Base-by-base conservation (phyloP, 2,888 invertebrate genomes). In the Synanthedon vespiformis region DNA sequence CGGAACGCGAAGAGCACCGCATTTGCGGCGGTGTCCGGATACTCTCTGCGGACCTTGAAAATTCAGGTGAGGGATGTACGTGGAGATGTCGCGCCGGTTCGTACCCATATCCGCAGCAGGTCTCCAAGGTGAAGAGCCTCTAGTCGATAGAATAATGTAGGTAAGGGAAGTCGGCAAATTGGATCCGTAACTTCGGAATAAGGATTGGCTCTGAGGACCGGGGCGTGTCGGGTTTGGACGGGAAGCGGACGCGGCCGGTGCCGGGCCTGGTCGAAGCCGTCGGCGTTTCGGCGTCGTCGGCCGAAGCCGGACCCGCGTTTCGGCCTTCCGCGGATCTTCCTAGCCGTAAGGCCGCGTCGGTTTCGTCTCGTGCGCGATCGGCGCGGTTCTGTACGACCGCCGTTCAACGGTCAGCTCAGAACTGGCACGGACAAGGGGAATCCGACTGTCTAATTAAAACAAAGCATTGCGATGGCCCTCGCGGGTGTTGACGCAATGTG, bases 361-460 rank as follows among this genome's bases (percentile, higher is more conserved):
- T 65, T 66, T 64, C 67, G 68, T 65, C 61, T 67, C 60, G 60
- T 61, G 61, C 62, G 63, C 59, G 64, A 60, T 61, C 55, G 57
- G 56, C 58, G 59, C 59, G 55, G 59, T 57, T 60, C 57, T 62
- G 55, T 59, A 60, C 61, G 67, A 61, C 62, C 59, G 56, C 64
- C 88, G 79, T 74, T 79, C 67, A 80, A 87, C 88, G 86, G 78
- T 80, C 84, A 78, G 74, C 80, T 88, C 86, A 83, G 89, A 89
- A 89, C 89, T 90, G 89, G 88, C 84, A 89, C 89, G 89, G 89
- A 89, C 89, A 78, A 80, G 88, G 88, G 87, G 88, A 89, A 89
- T 89, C 89, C 87, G 89, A 89, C 89, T 89, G 89, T 90, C 89
- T 90, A 89, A 90, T 90, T 89, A 90, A 90, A 90, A 90, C 89